Evolutionary conservation across 2,888 invertebrate genomes (phyloP).

Genomic region (Autographa gamma): DNA sequence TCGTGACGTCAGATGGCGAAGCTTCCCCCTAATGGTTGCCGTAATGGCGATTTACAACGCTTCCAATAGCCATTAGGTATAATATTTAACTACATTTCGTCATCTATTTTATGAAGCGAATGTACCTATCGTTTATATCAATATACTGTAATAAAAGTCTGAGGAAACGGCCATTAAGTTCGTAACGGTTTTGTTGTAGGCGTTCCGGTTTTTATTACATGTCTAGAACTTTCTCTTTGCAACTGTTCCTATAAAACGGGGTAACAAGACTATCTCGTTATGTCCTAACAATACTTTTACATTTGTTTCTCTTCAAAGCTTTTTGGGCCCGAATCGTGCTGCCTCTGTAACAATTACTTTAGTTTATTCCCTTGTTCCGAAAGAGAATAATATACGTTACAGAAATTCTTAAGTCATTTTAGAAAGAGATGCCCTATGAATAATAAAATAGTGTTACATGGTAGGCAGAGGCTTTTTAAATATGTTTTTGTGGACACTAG

Average conservation of each 20-base stretch:
- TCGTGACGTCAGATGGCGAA: neutral
- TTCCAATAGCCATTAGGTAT: slow-evolving; percentile 14
- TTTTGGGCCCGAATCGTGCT: neutral
- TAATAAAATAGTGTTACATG: too few relatives aligned
- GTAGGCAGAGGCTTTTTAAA: too few relatives aligned
- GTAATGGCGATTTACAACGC: neutral
- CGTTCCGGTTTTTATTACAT: slow-evolving; percentile 11
- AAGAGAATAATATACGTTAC: neutral
- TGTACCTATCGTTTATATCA: slow-evolving; percentile 60
- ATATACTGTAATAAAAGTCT: slow-evolving; percentile 57
- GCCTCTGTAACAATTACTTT: neutral
- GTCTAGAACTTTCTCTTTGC: too few relatives aligned
- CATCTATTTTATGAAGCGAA: slow-evolving; percentile 32
- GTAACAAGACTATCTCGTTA: neutral
- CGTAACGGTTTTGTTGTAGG: slow-evolving; percentile 36
- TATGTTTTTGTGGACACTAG: too few relatives aligned
- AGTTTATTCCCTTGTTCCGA: neutral
- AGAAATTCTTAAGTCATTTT: too few relatives aligned
- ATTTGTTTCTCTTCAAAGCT: neutral
- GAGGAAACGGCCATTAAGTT: slow-evolving; percentile 45
- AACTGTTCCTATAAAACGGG: neutral
- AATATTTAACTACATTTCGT: slow-evolving; percentile 12
- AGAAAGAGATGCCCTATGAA: too few relatives aligned
- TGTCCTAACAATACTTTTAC: neutral
- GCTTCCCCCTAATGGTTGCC: neutral